These are phyloP conservation scores for Sweltsa coloradensis DNA, from an alignment of 1,140 invertebrate genomes.

Conservation along the genomic window DNA sequence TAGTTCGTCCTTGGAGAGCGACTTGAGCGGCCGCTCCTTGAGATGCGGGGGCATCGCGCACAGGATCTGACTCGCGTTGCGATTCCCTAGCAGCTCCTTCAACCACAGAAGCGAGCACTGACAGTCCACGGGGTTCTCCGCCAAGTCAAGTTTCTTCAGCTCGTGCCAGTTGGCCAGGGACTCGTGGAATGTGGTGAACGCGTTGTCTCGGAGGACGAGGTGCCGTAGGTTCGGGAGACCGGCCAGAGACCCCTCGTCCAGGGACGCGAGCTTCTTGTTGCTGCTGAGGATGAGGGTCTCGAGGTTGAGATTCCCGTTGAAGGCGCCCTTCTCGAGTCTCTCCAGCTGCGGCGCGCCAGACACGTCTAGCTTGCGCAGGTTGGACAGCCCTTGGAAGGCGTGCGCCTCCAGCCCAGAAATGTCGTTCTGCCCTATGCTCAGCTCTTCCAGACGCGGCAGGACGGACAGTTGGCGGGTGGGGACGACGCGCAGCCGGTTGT, in stretches of 20 bases:
- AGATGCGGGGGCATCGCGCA: slow-evolving; percentile 58
- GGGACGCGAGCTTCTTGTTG: slow-evolving; percentile 54
- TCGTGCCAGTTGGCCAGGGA: slow-evolving; percentile 65
- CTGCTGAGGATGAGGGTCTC: slow-evolving; percentile 61
- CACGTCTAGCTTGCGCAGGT: slow-evolving; percentile 61
- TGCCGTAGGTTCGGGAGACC: slow-evolving; percentile 64
- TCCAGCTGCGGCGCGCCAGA: slow-evolving; percentile 57
- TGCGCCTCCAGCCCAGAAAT: slow-evolving; percentile 51
- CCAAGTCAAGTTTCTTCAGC: slow-evolving; percentile 58
- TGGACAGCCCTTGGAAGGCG: slow-evolving; percentile 61
- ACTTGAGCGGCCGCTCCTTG: slow-evolving; percentile 51
- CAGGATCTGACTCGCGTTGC: slow-evolving; percentile 60
- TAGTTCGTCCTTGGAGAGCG: slow-evolving; percentile 57
- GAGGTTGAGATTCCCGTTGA: slow-evolving; percentile 66
- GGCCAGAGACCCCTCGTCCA: slow-evolving; percentile 61
- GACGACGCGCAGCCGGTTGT: slow-evolving; percentile 59
- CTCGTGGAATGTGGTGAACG: slow-evolving; percentile 56
- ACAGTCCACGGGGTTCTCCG: slow-evolving; percentile 73
- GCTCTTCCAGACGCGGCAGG: slow-evolving; percentile 61
- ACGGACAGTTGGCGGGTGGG: slow-evolving; percentile 59
- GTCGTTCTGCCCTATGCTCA: slow-evolving; percentile 71
- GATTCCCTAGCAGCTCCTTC: slow-evolving; percentile 48
- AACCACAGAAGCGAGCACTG: slow-evolving; percentile 70
- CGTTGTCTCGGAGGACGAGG: slow-evolving; percentile 65
- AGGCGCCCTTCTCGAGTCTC: slow-evolving; percentile 58